phyloP scores from a whole-genome alignment of 2,113 vertebrate genomes.

The Motacilla tschutschensis region DNA sequence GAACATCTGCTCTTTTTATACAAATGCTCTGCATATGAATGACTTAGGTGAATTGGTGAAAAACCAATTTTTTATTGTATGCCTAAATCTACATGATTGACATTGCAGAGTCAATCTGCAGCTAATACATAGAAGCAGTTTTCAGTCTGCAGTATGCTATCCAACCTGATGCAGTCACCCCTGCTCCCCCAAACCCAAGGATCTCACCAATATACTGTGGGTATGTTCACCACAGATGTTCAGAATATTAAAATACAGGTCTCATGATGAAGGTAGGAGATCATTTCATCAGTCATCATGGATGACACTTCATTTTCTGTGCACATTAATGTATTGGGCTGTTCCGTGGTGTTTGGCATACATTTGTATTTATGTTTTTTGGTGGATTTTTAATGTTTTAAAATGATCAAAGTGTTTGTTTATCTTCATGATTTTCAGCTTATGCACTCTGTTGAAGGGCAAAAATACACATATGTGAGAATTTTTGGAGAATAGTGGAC shows the following conservation, averaged over 20 bases:
- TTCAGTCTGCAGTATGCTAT: neutral
- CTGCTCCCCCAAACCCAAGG: neutral
- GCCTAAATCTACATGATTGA: neutral
- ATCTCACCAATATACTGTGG: neutral
- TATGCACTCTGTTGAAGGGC: neutral
- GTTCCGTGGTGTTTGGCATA: neutral
- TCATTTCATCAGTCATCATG: neutral
- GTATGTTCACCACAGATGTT: neutral
- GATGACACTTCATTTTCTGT: neutral
- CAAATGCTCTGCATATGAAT: neutral
- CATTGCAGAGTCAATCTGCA: neutral
- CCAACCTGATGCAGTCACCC: neutral
- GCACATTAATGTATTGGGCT: neutral
- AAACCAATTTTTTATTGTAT: neutral
- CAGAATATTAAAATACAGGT: neutral
- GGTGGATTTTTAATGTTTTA: neutral
- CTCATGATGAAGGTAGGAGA: neutral
- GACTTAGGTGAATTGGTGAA: neutral
- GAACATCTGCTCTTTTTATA: neutral
- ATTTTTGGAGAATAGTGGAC: neutral
- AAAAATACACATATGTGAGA: neutral
- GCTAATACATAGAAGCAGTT: neutral
- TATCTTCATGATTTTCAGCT: neutral
- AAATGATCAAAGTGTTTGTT: neutral
- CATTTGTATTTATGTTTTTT: neutral